phyloP scores from a whole-genome alignment of 2,797 vertebrate species.

The Helostoma temminkii region DNA sequence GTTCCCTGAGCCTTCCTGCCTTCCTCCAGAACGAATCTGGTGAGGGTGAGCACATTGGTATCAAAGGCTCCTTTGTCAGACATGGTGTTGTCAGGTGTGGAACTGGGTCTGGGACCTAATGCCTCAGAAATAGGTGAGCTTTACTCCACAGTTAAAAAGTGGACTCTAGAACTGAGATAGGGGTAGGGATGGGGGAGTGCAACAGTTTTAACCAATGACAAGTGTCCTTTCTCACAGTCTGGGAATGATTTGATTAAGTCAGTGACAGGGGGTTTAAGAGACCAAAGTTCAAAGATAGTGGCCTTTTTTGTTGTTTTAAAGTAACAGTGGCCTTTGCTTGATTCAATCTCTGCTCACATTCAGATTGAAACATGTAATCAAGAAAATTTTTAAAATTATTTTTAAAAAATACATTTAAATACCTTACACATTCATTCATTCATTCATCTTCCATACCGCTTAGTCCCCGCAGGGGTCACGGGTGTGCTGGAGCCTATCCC shows the following conservation, averaged over 20 bases:
- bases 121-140: conserved; percentile 31
- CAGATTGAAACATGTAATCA: neutral
- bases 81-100: conserved; percentile 79
- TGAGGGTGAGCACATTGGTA: conserved; percentile 92
- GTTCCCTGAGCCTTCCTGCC: conserved; percentile 89
- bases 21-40: conserved; percentile 94
- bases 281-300: conserved; percentile 79
- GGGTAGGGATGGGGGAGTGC: conserved; percentile 59
- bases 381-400: neutral
- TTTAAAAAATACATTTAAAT: too few species aligned
- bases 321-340: neutral
- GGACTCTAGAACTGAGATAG: conserved; percentile 40
- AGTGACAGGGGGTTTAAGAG: conserved; percentile 44
- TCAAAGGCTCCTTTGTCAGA: conserved; percentile 89
- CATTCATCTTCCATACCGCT: too few species aligned
- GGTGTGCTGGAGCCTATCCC: too few species aligned
- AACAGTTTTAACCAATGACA: conserved; percentile 69
- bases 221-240: neutral
- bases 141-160: conserved; percentile 55
- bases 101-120: conserved; percentile 31
- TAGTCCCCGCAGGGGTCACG: too few species aligned
- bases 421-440: too few species aligned
- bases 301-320: conserved; percentile 27
- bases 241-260: conserved; percentile 48
- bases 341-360: neutral